Base-by-base conservation (phyloP, 2,888 invertebrate species). In the Pyrrhosoma nymphula region DNA sequence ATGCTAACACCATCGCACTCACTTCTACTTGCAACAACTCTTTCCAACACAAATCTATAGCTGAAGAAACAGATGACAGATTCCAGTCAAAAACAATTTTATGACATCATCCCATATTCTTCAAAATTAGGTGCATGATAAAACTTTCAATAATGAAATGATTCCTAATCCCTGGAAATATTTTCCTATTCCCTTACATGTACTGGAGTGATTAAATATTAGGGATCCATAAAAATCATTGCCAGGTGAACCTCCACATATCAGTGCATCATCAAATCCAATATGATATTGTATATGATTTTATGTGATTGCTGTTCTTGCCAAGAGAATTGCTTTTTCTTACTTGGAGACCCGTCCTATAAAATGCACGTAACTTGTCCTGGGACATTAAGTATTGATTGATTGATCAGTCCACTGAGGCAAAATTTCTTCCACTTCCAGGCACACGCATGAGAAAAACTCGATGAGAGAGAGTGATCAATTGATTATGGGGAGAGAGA, bases 71-170 rank as follows among this genome's bases (percentile, higher is more conserved):
- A 8, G 16, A 10, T 30, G 4, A 35, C 16, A 82, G 30, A 82
- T 82, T 16, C 35, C 82, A 82, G 82, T 82, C 82, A 82, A 82
- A 82, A 82, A 82, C 82, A 82, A 35, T 82, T 82, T 35, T n/a
- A 82, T 82, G 82, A 82, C 82, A 82, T 82, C 82, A 82, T 82
- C 82, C 82, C 82, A 82, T 82, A 35, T 35, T 16, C 35, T 82
- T 35, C 82, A 82, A 16, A 23, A 82, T 35, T 16, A 35, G 8
- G 47, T 47, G 8, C 47, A 82, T 26, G 30, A 82, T 23, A 30
- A 35, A 82, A 35, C 14, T 82, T 35, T 35, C 14, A n/a, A 20
- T 60, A 35, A 2, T 14, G 16, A 82, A 82, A 82, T 35, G 18
- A 82, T 35, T 35, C 82, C 1, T 35, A 1, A 18, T 82, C 82